A percentile compares a stretch with the other conserved stretches of the same genome.
Evolutionary conservation across 2,888 invertebrate genomes (phyloP).

Genomic region (Bombylius discolor): DNA sequence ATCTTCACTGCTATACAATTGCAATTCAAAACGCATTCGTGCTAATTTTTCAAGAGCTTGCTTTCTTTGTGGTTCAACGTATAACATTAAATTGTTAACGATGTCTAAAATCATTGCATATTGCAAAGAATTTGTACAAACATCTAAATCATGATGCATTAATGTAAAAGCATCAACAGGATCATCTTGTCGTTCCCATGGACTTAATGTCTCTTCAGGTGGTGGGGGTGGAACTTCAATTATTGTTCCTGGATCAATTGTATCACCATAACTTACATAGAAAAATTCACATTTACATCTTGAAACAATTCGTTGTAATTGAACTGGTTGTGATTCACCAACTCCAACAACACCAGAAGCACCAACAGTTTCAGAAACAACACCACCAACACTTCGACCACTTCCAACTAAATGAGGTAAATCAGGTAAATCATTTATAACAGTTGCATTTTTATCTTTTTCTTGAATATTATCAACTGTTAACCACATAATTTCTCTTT

Average conservation of each 20-base stretch:
- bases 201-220: conserved; percentile 52
- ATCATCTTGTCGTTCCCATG: conserved; percentile 70
- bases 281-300: conserved; percentile 97
- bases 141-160: conserved; percentile 96
- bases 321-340: conserved; percentile 42
- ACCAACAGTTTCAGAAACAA: conserved; percentile 84
- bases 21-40: conserved; percentile 87
- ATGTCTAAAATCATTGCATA: conserved; percentile 96
- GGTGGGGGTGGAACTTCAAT: conserved; percentile 59
- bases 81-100: conserved; percentile 90
- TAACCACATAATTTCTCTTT: conserved; percentile 93
- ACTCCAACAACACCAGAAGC: conserved; percentile 55
- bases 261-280: conserved; percentile 87
- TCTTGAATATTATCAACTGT: conserved; percentile 86
- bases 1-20: conserved; percentile 81
- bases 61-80: conserved; percentile 91
- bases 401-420: conserved; percentile 82
- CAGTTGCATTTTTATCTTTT: conserved; percentile 61
- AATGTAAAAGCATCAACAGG: conserved; percentile 94
- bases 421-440: conserved; percentile 68
- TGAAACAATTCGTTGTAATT: conserved; percentile 93
- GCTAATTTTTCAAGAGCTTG: conserved; percentile 75
- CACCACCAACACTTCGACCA: conserved; percentile 93
- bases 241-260: conserved; percentile 39
- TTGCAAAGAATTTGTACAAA: conserved; percentile 89